These are phyloP conservation scores for Ptychobarbus kaznakovi DNA, from an alignment of 2,797 vertebrate genomes.

Conservation along the genomic window DNA sequence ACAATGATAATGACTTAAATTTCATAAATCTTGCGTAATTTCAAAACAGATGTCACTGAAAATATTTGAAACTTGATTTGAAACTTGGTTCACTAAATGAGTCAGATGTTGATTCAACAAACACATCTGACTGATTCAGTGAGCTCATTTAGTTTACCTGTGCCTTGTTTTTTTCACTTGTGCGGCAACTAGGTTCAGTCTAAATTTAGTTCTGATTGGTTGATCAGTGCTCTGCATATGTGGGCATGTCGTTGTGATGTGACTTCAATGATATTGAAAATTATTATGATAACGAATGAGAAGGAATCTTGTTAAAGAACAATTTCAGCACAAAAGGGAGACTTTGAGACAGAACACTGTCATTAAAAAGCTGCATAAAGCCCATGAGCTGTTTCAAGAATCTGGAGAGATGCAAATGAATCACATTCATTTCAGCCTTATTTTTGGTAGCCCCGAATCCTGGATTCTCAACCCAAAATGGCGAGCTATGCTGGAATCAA, in stretches of 20 bases:
- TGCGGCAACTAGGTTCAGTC: not conserved
- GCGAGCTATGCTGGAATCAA: too few species aligned
- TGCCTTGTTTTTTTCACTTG: not conserved
- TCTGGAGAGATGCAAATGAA: not conserved
- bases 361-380: not conserved
- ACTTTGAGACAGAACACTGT: not conserved
- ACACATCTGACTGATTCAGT: not conserved
- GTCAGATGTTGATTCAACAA: not conserved
- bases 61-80: not conserved
- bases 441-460: too few species aligned
- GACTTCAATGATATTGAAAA: not conserved
- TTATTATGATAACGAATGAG: not conserved
- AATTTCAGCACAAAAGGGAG: slow-evolving; percentile 9
- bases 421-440: not conserved
- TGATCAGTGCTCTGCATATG: not conserved
- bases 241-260: not conserved
- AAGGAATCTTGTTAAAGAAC: not conserved
- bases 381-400: not conserved
- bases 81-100: not conserved
- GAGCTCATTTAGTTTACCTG: not conserved
- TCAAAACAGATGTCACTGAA: not conserved
- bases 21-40: not conserved
- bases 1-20: not conserved
- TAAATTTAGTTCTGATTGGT: not conserved
- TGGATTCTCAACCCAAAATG: too few species aligned